These are phyloP conservation scores for Drosophila fungiperda DNA, from an alignment of 2,888 invertebrate genomes.

Conservation along the genomic window DNA sequence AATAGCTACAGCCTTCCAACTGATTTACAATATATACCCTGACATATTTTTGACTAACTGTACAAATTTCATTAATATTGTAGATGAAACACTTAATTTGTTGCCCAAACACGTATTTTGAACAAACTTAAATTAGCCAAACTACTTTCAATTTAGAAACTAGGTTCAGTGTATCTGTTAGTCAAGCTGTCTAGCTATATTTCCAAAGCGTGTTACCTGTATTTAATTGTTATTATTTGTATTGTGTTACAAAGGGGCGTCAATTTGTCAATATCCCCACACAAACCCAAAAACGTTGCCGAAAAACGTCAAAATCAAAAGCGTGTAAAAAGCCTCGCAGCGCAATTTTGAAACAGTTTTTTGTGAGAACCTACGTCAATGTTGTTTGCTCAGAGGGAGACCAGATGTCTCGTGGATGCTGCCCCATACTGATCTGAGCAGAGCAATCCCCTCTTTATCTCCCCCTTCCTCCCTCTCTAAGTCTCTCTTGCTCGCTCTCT, in stretches of 20 bases:
- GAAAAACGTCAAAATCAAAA: conserved; percentile 20
- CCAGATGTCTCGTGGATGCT: conserved; percentile 57
- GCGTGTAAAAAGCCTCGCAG: conserved; percentile 21
- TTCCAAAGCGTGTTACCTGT: background rate
- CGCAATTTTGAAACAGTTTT: conserved; percentile 20
- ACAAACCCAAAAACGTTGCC: background rate
- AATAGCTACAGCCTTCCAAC: background rate
- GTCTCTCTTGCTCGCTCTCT: background rate
- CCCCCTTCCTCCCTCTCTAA: background rate
- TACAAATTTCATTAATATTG: background rate
- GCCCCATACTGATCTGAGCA: conserved; percentile 36
- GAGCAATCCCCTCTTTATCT: conserved; percentile 7
- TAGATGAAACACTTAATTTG: background rate
- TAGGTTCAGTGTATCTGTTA: background rate
- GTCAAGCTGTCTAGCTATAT: background rate
- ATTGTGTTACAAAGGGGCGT: background rate
- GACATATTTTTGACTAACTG: background rate
- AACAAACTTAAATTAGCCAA: background rate
- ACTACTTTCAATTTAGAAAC: background rate
- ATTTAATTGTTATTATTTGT: background rate
- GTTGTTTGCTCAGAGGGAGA: conserved; percentile 48
- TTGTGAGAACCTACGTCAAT: conserved; percentile 71
- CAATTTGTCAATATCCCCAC: background rate
- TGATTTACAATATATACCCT: background rate
- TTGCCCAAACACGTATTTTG: background rate